phyloP scores from a whole-genome alignment of 2,888 invertebrate genomes.

The Teinopalpus imperialis region DNA sequence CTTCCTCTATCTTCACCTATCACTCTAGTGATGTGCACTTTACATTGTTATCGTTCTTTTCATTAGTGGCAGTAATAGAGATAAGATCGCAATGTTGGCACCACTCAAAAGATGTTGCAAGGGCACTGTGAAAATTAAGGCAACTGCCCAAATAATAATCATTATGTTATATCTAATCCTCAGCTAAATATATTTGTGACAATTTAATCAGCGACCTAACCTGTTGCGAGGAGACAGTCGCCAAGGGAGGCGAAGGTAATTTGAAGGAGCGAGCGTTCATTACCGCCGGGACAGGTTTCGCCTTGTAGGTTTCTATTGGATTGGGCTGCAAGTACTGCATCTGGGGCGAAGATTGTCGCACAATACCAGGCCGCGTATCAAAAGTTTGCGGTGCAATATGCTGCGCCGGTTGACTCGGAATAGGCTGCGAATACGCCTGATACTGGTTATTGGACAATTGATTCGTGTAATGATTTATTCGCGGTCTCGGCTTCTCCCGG shows the following conservation, averaged over 20 bases:
- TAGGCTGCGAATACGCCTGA: constrained; percentile 46
- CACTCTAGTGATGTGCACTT: too few relatives aligned
- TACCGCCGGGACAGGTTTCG: constrained; percentile 41
- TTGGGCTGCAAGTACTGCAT: constrained; percentile 63
- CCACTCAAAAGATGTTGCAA: too few relatives aligned
- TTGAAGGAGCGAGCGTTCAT: constrained; percentile 61
- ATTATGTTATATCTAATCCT: too few relatives aligned
- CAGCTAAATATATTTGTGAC: too few relatives aligned
- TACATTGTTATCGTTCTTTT: too few relatives aligned
- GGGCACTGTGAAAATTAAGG: too few relatives aligned
- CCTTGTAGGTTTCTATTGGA: constrained; percentile 53
- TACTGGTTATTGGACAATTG: constrained; percentile 49
- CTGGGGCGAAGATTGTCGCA: constrained; percentile 45
- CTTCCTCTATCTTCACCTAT: too few relatives aligned
- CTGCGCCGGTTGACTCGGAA: constrained; percentile 35
- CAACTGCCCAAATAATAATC: too few relatives aligned
- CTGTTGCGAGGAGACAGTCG: constrained; percentile 54
- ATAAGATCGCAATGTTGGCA: too few relatives aligned
- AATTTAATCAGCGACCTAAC: too few relatives aligned
- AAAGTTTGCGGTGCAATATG: constrained; percentile 30
- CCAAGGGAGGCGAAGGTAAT: constrained; percentile 72
- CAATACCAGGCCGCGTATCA: constrained; percentile 29
- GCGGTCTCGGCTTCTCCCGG: constrained; percentile 60
- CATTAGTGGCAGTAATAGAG: too few relatives aligned
- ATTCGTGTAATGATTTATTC: constrained; percentile 52